A percentile compares a stretch with the other conserved stretches of the same genome.
Evolutionary conservation across 1,140 invertebrate species (phyloP).

Genomic region (Drosophila bipectinata): DNA sequence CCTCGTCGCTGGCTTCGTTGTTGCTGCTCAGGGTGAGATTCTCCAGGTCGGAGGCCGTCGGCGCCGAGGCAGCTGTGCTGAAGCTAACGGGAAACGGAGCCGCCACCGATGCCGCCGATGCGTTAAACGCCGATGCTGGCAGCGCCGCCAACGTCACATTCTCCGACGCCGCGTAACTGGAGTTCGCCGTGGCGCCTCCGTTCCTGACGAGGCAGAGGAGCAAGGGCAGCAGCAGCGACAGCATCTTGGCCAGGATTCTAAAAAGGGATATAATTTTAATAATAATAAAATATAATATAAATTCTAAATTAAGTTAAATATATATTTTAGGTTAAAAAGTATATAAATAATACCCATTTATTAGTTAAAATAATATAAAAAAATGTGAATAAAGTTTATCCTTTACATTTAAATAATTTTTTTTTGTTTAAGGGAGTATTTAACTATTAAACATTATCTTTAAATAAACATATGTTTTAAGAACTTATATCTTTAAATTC

Average conservation of each 20-base stretch:
- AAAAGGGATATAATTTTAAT: background rate
- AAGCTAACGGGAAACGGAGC: constrained; percentile 18
- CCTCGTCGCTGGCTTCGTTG: constrained; percentile 52
- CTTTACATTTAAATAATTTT: no score
- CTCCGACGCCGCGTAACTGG: constrained; percentile 26
- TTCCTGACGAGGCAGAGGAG: constrained; percentile 13
- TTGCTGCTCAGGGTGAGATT: constrained; percentile 15
- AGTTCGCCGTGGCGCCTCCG: constrained; percentile 28
- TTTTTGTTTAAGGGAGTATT: no score
- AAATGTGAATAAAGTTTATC: no score
- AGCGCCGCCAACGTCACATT: constrained; percentile 34
- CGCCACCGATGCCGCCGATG: constrained; percentile 12
- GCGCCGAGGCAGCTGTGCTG: constrained; percentile 25
- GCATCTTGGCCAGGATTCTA: constrained; percentile 43
- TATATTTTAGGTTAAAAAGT: background rate
- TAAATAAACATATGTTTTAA: no score
- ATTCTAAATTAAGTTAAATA: background rate
- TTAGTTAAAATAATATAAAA: no score
- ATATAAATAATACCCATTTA: no score
- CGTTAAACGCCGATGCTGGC: constrained; percentile 1
- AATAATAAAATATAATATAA: background rate
- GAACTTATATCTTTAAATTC: no score
- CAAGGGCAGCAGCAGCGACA: constrained; percentile 44
- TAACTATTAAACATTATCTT: no score
- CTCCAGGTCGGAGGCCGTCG: constrained; percentile 1